A percentile compares a stretch with the other conserved stretches of the same genome.
Conservation (phyloP, 2,797 vertebrate genomes). For the Spinibarbus caldwelli region DNA sequence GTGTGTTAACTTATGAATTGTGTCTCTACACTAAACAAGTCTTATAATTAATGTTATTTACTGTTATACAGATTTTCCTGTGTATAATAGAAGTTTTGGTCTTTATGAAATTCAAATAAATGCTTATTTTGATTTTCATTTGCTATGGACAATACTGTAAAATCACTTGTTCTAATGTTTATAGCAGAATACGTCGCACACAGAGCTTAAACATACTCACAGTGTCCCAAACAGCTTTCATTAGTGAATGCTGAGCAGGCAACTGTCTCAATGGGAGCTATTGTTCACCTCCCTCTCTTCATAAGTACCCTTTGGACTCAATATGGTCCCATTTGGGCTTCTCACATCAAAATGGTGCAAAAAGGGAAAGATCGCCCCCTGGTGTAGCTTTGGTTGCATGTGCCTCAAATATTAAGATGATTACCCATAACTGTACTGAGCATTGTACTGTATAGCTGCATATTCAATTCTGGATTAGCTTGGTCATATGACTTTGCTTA, state of each 20-base stretch:
- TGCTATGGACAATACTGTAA: not conserved
- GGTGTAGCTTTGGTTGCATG: conserved; percentile 28
- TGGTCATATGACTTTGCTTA: not conserved
- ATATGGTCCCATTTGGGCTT: conserved; percentile 15
- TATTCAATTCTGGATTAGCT: conserved; percentile 8
- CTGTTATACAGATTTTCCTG: not conserved
- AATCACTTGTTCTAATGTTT: not conserved
- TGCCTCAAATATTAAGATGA: conserved; percentile 24
- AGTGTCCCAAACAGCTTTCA: not conserved
- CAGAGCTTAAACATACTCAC: conserved; percentile 5
- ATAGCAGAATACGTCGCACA: not conserved
- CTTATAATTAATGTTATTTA: not conserved
- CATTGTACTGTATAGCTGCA: conserved; percentile 15
- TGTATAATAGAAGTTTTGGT: not conserved
- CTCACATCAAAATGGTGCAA: not conserved
- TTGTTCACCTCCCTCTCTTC: conserved; percentile 41
- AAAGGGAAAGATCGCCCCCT: conserved; percentile 43
- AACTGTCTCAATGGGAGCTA: conserved; percentile 40
- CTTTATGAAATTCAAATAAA: not conserved
- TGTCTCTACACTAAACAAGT: not conserved
- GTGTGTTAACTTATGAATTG: not conserved
- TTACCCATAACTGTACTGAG: conserved; percentile 51
- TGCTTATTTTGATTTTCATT: not conserved
- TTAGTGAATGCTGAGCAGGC: conserved; percentile 45
- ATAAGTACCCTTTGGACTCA: conserved; percentile 15